Evolutionary conservation across 2,888 invertebrate genomes (phyloP).

Genomic region (Zonitis immaculata): DNA sequence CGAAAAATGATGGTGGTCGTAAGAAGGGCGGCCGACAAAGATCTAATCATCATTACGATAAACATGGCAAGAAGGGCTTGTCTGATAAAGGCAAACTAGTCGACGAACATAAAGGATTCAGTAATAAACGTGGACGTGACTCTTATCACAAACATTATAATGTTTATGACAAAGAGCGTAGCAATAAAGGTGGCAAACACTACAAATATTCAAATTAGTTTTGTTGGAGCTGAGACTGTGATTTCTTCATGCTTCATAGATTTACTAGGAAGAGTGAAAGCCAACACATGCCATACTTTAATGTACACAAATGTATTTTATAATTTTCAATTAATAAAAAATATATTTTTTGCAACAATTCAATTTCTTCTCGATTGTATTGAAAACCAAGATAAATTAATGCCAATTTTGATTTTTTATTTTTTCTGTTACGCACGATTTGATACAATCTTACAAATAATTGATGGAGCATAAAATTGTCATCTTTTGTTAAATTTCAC

Average conservation of each 20-base stretch:
- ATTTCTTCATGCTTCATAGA: not conserved
- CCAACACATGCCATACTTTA: not conserved
- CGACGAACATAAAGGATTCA: constrained; percentile 61
- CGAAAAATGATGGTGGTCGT: constrained; percentile 58
- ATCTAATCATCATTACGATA: constrained; percentile 57
- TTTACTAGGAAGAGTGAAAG: not conserved
- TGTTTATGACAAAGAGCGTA: constrained; percentile 54
- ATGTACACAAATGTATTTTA: too few relatives aligned
- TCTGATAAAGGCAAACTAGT: constrained; percentile 62
- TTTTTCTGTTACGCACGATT: not conserved
- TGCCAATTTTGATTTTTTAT: not conserved
- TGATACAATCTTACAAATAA: not conserved
- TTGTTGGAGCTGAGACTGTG: not conserved
- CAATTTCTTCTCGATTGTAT: too few relatives aligned
- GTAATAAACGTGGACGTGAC: constrained; percentile 60
- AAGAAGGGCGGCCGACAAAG: constrained; percentile 63
- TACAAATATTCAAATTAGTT: constrained; percentile 10
- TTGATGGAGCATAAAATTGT: not conserved
- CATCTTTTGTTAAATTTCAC: not conserved
- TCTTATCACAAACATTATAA: constrained; percentile 58
- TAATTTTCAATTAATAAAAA: not conserved
- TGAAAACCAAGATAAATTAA: too few relatives aligned
- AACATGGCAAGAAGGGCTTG: constrained; percentile 61
- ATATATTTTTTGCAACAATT: too few relatives aligned
- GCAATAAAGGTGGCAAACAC: constrained; percentile 48